phyloP scores from a whole-genome alignment of 35 echinoderm and acorn worm species.

The Amphiura filiformis region DNA sequence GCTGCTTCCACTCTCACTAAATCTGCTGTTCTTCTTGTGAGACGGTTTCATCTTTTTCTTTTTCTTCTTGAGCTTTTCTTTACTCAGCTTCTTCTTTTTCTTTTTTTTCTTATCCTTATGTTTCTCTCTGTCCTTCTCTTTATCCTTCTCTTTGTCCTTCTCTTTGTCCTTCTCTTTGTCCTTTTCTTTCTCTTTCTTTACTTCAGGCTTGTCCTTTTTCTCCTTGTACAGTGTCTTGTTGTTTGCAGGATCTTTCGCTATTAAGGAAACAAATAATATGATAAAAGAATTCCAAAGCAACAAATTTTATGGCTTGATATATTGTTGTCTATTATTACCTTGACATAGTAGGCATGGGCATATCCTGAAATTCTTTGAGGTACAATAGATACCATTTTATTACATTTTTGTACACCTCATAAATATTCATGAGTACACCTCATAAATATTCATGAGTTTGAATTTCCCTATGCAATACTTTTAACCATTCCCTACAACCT shows the following conservation, averaged over 20 bases:
- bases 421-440: too few relatives aligned
- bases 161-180: constrained; percentile 47
- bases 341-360: too few relatives aligned
- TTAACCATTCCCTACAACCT: too few relatives aligned
- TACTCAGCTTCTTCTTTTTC: constrained; percentile 43
- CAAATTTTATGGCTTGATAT: too few relatives aligned
- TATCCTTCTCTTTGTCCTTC: constrained; percentile 59
- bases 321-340: too few relatives aligned
- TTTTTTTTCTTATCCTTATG: constrained; percentile 37
- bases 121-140: constrained; percentile 63
- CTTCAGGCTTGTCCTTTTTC: constrained; percentile 58
- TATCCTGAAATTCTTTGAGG: too few relatives aligned
- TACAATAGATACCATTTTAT: too few relatives aligned
- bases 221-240: constrained; percentile 65
- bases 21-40: constrained; percentile 25
- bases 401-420: too few relatives aligned
- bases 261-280: constrained; percentile 15
- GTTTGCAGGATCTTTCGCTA: constrained; percentile 57
- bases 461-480: too few relatives aligned
- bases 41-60: constrained; percentile 44
- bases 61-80: constrained; percentile 58
- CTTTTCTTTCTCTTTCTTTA: constrained; percentile 47
- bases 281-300: too few relatives aligned
- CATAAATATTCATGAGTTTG: too few relatives aligned
- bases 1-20: constrained; percentile 11